Evolutionary conservation across 2,797 vertebrate genomes (phyloP), one percentile per base, ranked within the genome.

Genomic region (Chaetophractus vellerosus): DNA sequence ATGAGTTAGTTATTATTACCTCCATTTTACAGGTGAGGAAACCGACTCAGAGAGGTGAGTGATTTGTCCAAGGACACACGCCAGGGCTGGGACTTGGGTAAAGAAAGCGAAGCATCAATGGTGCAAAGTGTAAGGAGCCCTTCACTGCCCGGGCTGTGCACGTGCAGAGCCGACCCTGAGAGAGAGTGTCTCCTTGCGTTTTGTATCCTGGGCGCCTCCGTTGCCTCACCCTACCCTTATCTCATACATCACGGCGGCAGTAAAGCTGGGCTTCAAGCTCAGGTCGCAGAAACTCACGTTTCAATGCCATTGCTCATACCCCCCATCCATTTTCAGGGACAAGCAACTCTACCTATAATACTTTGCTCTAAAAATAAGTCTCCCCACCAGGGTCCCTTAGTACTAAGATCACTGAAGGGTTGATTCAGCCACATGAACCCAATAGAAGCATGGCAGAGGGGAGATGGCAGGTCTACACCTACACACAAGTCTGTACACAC

Each of bases 401-500:
- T 88, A 19, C 57, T 36, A 57, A 75, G 63, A 21, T 64, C 16
- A 57, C 24, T 23, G 24, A 66, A 33, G 21, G 9, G 8, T 8
- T 45, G 38, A 4, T 5, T 88, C 21, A 76, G 26, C 21, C 50
- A 33, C 19, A 26, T 18, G 26, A 63, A 55, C 31, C n/a, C 68
- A 78, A 0, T 4, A 28, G 7, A 4, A 12, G 50, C 15, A 15
- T 4, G 5, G 12, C 33, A 1, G n/a, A 6, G 26, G 6, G 18
- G 24, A 24, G 6, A 19, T n/a, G 33, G 7, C 19, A 24, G 16
- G 41, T 26, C 0, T 24, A 66, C 5, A 61, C 48, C 5, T 33
- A 26, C 52, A 86, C 19, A 57, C 7, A 36, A 1, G 5, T 18
- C 19, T 33, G 12, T 10, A 38, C 28, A 81, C 41, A 75, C 23